Evolutionary conservation across 2,113 vertebrate species (phyloP), one percentile per base, ranked within the genome.

Genomic region (Empidonax traillii): DNA sequence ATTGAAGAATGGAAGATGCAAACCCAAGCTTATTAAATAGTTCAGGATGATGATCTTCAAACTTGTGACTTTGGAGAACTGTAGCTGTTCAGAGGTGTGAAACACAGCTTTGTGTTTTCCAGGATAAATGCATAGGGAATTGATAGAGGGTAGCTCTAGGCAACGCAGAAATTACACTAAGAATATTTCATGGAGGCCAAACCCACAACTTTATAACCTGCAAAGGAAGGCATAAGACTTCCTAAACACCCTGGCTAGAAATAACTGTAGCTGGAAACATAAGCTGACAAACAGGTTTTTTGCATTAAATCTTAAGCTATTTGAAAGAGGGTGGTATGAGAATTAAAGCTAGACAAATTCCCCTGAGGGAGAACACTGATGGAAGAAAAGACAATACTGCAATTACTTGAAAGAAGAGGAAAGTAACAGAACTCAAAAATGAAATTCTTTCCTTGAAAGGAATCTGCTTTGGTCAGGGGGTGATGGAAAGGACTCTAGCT

Each of bases 361-460:
- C 96, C 95, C 96, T 94, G 31, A 91, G 96, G 96, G 95, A 77
- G 24, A 92, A 75, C 31, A 76, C 39, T 87, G 79, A 43, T 71
- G 82, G 93, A 87, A 89, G 49, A 91, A 87, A 97, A 96, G 93
- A 96, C 97, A 97, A 91, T 95, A 46, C 87, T 94, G 46, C 92
- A 97, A 95, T 97, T 97, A 96, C 76, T 90, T 96, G 59, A 96
- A 96, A 89, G 82, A 87, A 87, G 89, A 92, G 71, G 80, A 93
- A 97, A 94, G 71, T 78, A 85, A 62, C 47, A 94, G 62, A 92
- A 87, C 90, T 93, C 68, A 75, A n/a, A 89, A 93, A 71, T 76
- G 55, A 52, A 96, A 96, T 96, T 96, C 51, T 83, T 94, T 94
- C 55, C 76, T 92, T 91, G 85, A 92, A 93, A 94, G n/a, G 87